A percentile compares a stretch with the other conserved stretches of the same genome.
Evolutionary conservation across 2,888 invertebrate genomes (phyloP).

Genomic region (Auanema sp.): DNA sequence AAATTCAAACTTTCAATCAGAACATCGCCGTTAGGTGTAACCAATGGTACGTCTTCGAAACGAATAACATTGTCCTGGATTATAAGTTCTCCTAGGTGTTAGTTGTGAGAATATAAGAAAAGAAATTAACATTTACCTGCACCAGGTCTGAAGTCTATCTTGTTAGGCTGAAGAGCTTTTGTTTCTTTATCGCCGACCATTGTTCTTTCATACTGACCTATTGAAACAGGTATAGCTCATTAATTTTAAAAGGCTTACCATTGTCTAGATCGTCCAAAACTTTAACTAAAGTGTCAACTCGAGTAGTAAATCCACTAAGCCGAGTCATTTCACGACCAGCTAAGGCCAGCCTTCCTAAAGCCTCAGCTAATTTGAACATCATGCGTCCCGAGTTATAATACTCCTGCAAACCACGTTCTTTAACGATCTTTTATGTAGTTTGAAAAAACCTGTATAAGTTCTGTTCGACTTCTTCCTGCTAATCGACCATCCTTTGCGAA

Average conservation of each 20-base stretch:
- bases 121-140: conserved; percentile 16
- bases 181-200: conserved; percentile 33
- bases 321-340: conserved; percentile 92
- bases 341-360: conserved; percentile 89
- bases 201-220: conserved; percentile 43
- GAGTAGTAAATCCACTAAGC: conserved; percentile 88
- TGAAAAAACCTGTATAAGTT: conserved; percentile 74
- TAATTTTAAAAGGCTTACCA: too few species aligned
- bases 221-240: conserved; percentile 72
- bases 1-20: conserved; percentile 81
- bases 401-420: conserved; percentile 71
- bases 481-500: conserved; percentile 72
- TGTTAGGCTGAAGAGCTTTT: not conserved
- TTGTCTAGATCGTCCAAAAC: conserved; percentile 75
- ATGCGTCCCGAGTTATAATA: conserved; percentile 96
- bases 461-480: too few species aligned
- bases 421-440: not conserved
- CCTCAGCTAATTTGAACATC: conserved; percentile 93
- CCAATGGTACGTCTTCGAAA: conserved; percentile 88
- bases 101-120: too few species aligned
- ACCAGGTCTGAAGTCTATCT: conserved; percentile 26
- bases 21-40: conserved; percentile 95
- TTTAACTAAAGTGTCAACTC: conserved; percentile 84
- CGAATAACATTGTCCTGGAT: conserved; percentile 79
- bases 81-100: conserved; percentile 39